Base-by-base conservation (phyloP, 2,888 invertebrate genomes). In the Lepidochrysops patricia region DNA sequence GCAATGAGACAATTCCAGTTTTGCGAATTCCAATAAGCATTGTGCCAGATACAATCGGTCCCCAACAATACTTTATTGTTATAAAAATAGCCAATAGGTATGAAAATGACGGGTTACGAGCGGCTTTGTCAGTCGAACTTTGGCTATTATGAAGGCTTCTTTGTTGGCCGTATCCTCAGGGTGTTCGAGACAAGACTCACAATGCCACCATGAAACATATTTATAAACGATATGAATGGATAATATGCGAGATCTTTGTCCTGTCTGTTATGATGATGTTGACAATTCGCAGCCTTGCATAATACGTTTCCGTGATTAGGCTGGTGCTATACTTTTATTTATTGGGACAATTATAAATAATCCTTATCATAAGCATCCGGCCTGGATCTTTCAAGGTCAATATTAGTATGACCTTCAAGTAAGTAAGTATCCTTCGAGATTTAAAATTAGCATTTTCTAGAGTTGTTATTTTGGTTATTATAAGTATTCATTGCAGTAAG, bases 11-110 rank as follows among this genome's bases (percentile, higher is more conserved):
- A 85, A 86, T 85, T 88, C 86, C 82, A 79, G 87, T 86, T 87
- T 86, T 73, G 82, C 84, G 77, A 85, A 86, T 82, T 79, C 74
- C 75, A 76, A 71, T 72, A 68, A 74, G 82, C 80, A 85, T 86
- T 82, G 73, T 77, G 69, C 71, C 69, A 72, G 74, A 74, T 77
- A 84, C 79, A 79, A 82, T 82, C 75, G 68, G 73, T 69, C 66
- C 67, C 70, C 69, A 76, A 87, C 85, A 88, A 89, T 81, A 73
- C 66, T 74, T 79, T 82, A 85, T 88, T 88, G 85, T 89, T 80
- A 78, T 84, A 88, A 87, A 68, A 84, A 88, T 88, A 85, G 87
- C 87, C 88, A 85, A 87, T 88, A 85, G 83, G 80, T 84, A 84
- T 77, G 80, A 85, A 88, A 86, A 88, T 88, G 86, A 87, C 85